These are phyloP conservation scores for Oedothorax gibbosus DNA, from an alignment of 1,140 invertebrate species.

Conservation along the genomic window DNA sequence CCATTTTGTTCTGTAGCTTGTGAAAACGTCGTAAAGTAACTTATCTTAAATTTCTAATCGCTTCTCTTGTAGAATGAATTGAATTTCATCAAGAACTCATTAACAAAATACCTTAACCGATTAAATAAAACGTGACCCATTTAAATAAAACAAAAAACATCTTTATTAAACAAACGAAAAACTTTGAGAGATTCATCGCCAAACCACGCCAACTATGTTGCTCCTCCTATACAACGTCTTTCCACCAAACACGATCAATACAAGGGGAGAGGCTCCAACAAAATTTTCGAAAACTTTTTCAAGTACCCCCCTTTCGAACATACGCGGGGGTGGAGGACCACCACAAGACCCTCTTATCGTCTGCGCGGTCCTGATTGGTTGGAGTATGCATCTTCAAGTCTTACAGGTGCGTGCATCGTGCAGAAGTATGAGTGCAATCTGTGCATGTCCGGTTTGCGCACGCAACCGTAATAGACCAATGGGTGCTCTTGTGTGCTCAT, in stretches of 20 bases:
- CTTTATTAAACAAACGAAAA: too few species aligned
- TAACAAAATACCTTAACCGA: too few species aligned
- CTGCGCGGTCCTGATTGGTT: slow-evolving; percentile 16
- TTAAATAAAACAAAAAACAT: too few species aligned
- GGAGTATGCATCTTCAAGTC: slow-evolving; percentile 28
- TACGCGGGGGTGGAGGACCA: not conserved
- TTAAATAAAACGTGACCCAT: too few species aligned
- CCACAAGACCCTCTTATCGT: not conserved
- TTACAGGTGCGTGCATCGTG: slow-evolving; percentile 21
- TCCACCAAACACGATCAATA: slow-evolving; percentile 35
- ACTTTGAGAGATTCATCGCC: slow-evolving; percentile 7
- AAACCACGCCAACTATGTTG: slow-evolving; percentile 12
- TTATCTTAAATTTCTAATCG: too few species aligned
- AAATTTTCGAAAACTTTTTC: slow-evolving; percentile 60
- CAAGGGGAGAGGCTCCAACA: slow-evolving; percentile 19
- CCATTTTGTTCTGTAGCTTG: too few species aligned
- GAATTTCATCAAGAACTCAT: too few species aligned
- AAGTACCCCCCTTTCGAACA: slow-evolving; percentile 21
- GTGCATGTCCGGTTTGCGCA: slow-evolving; percentile 3
- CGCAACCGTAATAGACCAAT: too few species aligned
- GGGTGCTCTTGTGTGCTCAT: not conserved
- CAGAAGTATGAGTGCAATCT: slow-evolving; percentile 13
- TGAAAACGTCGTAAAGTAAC: too few species aligned
- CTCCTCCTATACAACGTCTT: slow-evolving; percentile 49
- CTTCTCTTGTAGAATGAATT: too few species aligned